Percentiles rank a stretch among this genome's conserved stretches.
These are phyloP conservation scores for Sebastes goodei DNA, from an alignment of 2,797 vertebrate genomes.

Conservation along the genomic window DNA sequence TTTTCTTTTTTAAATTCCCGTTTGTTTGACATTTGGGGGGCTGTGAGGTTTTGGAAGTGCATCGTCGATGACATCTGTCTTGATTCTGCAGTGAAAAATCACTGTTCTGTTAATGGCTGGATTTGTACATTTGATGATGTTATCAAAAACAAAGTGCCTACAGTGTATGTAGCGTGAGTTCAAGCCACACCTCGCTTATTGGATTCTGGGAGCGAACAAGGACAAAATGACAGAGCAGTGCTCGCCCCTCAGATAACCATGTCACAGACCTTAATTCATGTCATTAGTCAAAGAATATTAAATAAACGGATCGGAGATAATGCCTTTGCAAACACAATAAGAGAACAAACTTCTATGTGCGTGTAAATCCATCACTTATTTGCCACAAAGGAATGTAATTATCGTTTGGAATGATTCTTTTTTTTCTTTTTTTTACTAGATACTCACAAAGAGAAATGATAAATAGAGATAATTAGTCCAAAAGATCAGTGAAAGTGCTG, in stretches of 20 bases:
- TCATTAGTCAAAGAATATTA: slow-evolving; percentile 68
- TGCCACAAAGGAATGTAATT: slow-evolving; percentile 61
- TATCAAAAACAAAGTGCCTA: slow-evolving; percentile 58
- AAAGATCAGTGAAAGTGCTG: slow-evolving; percentile 38
- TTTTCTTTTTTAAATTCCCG: neutral
- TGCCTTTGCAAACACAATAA: slow-evolving; percentile 67
- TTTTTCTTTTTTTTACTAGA: slow-evolving; percentile 35
- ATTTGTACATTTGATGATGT: slow-evolving; percentile 21
- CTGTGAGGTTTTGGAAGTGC: slow-evolving; percentile 33
- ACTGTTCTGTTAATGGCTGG: neutral
- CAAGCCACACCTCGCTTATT: slow-evolving; percentile 35
- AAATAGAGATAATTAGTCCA: slow-evolving; percentile 32
- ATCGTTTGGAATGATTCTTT: slow-evolving; percentile 42
- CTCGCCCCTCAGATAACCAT: slow-evolving; percentile 39
- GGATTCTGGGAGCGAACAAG: slow-evolving; percentile 35
- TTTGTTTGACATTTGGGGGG: neutral
- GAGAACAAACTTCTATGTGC: slow-evolving; percentile 38
- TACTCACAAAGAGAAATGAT: slow-evolving; percentile 66
- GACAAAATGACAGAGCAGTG: slow-evolving; percentile 47
- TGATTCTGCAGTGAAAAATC: slow-evolving; percentile 3
- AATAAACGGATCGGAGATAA: slow-evolving; percentile 63
- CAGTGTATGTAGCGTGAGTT: slow-evolving; percentile 27
- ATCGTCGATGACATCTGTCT: slow-evolving; percentile 7
- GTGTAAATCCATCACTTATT: slow-evolving; percentile 60
- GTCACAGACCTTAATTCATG: slow-evolving; percentile 62